These are phyloP conservation scores for Oreonectes daqikongensis DNA, from an alignment of 2,797 vertebrate genomes.

Conservation along the genomic window DNA sequence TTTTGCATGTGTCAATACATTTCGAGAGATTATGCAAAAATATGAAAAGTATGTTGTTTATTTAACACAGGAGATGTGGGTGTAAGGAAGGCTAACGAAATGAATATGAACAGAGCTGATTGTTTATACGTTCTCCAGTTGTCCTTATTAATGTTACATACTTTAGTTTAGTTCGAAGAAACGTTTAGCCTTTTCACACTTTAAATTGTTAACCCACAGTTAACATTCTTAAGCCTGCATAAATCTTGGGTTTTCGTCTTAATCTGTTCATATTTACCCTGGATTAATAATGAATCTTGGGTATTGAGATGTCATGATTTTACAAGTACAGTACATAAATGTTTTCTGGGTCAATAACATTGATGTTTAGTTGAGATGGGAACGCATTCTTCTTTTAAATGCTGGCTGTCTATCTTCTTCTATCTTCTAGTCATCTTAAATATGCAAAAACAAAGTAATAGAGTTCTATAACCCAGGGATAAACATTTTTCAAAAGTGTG, in stretches of 20 bases:
- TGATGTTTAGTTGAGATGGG: too few species aligned
- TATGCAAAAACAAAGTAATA: too few species aligned
- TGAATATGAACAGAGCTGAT: neutral
- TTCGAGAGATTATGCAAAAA: neutral
- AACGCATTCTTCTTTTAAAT: too few species aligned
- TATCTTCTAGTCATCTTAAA: too few species aligned
- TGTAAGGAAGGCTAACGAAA: neutral
- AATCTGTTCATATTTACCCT: neutral
- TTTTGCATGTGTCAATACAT: constrained; percentile 6
- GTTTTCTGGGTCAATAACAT: too few species aligned
- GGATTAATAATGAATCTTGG: neutral
- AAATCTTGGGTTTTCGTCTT: neutral
- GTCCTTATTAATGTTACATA: neutral
- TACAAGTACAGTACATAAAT: neutral
- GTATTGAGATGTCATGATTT: neutral
- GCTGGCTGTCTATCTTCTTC: too few species aligned
- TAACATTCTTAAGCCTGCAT: neutral
- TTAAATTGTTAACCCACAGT: neutral
- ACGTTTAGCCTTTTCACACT: neutral
- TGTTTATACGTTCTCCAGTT: neutral
- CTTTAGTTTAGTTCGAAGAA: too few species aligned
- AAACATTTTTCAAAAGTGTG: neutral
- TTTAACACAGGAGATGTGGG: neutral
- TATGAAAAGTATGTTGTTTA: constrained; percentile 10
- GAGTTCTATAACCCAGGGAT: neutral